Percentiles rank a stretch among this genome's conserved stretches.
These are phyloP conservation scores for Arion vulgaris DNA, from an alignment of 1,140 invertebrate species.

Conservation along the genomic window DNA sequence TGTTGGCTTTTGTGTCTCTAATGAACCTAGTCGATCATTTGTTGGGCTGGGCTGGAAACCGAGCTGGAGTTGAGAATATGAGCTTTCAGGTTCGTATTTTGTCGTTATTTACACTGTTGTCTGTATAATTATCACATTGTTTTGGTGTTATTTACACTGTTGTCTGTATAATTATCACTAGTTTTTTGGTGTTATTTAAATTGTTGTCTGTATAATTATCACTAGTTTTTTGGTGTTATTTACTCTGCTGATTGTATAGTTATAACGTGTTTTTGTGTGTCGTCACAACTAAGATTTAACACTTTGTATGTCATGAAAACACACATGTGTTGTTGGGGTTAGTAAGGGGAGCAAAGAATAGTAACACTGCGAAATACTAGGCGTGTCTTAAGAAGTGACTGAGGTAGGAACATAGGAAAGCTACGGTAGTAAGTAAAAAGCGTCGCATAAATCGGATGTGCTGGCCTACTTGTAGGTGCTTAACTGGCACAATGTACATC, in stretches of 20 bases:
- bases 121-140: not conserved
- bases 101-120: conserved; percentile 39
- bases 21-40: conserved; percentile 86
- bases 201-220: not conserved
- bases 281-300: too few species aligned
- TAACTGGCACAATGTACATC: too few species aligned
- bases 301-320: too few species aligned
- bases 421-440: too few species aligned
- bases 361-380: too few species aligned
- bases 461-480: too few species aligned
- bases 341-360: too few species aligned
- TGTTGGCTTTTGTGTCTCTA: conserved; percentile 91
- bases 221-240: conserved; percentile 42
- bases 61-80: conserved; percentile 78
- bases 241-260: not conserved
- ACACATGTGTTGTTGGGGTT: too few species aligned
- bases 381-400: too few species aligned
- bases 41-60: conserved; percentile 83
- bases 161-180: not conserved
- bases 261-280: too few species aligned
- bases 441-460: too few species aligned
- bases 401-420: too few species aligned
- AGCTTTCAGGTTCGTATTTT: conserved; percentile 59
- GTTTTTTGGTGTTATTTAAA: conserved; percentile 40
- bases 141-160: conserved; percentile 39